phyloP scores from a whole-genome alignment of 2,113 vertebrate genomes.

The Spilogale gracilis region DNA sequence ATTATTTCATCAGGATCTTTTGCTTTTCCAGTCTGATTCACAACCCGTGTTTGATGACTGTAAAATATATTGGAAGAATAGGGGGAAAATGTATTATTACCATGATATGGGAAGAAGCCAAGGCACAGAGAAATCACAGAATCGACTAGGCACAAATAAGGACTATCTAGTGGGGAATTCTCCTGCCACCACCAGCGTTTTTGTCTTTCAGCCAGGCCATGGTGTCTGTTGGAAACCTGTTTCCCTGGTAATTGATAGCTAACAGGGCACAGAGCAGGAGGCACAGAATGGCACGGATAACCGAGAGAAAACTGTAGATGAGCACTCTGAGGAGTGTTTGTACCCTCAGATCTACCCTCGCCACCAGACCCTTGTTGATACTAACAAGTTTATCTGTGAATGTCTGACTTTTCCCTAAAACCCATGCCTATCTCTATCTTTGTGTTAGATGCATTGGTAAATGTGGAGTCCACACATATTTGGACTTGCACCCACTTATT shows the following conservation, averaged over 20 bases:
- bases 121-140: background rate
- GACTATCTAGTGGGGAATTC: background rate
- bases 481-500: too few relatives aligned
- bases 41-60: background rate
- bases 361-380: background rate
- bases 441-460: background rate
- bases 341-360: too few relatives aligned
- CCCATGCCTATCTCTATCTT: background rate
- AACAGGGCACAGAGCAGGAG: background rate
- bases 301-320: background rate
- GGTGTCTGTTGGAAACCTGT: background rate
- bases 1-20: background rate
- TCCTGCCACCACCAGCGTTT: background rate
- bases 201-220: background rate
- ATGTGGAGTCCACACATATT: background rate
- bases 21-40: background rate
- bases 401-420: background rate
- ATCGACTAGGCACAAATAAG: background rate
- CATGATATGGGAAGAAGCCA: background rate
- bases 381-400: fast-evolving
- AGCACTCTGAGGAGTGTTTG: fast-evolving
- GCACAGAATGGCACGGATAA: fast-evolving
- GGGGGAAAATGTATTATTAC: background rate
- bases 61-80: background rate
- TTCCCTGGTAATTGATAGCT: background rate